Conservation (phyloP, 2,888 invertebrate species). For the Steinernema scapterisci region DNA sequence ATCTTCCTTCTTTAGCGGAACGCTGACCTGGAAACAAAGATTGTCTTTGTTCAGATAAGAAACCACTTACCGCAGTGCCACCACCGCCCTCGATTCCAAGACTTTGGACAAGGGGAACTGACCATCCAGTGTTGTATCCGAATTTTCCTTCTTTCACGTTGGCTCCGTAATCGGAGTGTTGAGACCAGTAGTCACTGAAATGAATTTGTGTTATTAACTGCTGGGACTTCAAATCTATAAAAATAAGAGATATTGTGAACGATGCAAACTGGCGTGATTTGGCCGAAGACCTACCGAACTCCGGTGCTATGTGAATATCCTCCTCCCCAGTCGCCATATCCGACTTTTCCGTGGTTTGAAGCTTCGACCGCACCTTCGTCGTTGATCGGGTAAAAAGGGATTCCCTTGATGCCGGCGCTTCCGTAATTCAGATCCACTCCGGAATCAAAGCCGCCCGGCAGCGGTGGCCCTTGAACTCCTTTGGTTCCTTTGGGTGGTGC, state of each 20-base stretch:
- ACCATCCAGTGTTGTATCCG: slow-evolving; percentile 55
- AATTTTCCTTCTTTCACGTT: slow-evolving; percentile 57
- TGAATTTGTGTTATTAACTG: not conserved
- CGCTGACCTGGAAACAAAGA: slow-evolving; percentile 44
- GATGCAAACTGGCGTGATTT: too few species aligned
- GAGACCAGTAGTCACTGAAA: slow-evolving; percentile 57
- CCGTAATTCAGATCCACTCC: slow-evolving; percentile 53
- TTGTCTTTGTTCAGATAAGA: not conserved
- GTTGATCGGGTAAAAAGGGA: slow-evolving; percentile 62
- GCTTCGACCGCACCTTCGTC: slow-evolving; percentile 61
- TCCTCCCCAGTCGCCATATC: slow-evolving; percentile 62
- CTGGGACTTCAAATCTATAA: not conserved
- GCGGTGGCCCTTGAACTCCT: not conserved
- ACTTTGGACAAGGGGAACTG: slow-evolving; percentile 55
- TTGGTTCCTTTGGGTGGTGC: not conserved
- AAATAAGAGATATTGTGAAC: too few species aligned
- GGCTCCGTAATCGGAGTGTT: slow-evolving; percentile 54
- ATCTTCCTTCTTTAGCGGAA: slow-evolving; percentile 54
- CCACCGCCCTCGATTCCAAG: slow-evolving; percentile 53
- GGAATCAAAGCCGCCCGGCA: slow-evolving; percentile 36
- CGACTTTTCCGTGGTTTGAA: slow-evolving; percentile 49
- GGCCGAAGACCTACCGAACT: slow-evolving; percentile 49
- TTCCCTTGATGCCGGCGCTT: slow-evolving; percentile 57
- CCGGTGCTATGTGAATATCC: slow-evolving; percentile 57
- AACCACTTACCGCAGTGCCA: slow-evolving; percentile 9